phyloP scores from a whole-genome alignment of 1,140 invertebrate species.

The Eciton burchellii region DNA sequence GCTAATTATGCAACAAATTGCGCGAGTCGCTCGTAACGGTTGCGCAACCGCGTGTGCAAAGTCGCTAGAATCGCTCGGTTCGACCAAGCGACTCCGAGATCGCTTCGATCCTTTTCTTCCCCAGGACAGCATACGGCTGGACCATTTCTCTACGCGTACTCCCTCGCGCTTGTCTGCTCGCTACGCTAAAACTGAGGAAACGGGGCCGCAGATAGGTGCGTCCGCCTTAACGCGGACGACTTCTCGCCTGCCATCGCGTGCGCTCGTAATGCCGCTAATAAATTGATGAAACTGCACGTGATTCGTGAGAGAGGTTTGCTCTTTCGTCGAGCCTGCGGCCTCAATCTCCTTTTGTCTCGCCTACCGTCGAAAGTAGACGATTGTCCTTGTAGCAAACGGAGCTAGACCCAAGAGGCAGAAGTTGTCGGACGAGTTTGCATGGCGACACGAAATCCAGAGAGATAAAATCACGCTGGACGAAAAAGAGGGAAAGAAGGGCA shows the following conservation, averaged over 20 bases:
- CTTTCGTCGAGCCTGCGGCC: background rate
- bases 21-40: conserved; percentile 15
- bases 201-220: background rate
- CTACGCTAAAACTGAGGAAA: background rate
- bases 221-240: background rate
- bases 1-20: conserved; percentile 46
- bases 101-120: background rate
- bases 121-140: background rate
- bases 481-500: background rate
- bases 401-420: conserved; percentile 25
- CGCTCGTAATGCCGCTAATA: background rate
- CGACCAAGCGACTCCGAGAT: background rate
- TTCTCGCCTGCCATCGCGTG: background rate
- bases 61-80: background rate
- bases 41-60: conserved; percentile 39
- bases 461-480: background rate
- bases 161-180: background rate
- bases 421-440: conserved; percentile 24
- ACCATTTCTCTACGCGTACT: background rate
- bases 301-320: conserved; percentile 7
- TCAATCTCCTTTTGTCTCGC: background rate
- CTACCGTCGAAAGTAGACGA: conserved; percentile 12
- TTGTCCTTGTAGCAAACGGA: conserved; percentile 60
- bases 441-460: background rate
- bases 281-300: background rate